Percentiles rank a stretch among this genome's conserved stretches.
Conservation (phyloP, 2,888 invertebrate species). For the Euplexia lucipara region DNA sequence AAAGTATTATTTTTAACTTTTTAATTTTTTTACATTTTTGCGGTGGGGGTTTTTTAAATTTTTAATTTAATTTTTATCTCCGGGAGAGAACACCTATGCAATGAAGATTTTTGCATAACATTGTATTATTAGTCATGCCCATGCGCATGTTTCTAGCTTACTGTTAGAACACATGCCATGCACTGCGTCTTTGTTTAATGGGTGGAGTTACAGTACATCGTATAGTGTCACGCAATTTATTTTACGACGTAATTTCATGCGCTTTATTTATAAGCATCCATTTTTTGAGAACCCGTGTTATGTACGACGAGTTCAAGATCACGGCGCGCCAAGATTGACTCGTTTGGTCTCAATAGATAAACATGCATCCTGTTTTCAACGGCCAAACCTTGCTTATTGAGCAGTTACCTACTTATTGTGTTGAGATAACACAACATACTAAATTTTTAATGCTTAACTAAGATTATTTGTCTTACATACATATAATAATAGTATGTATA, state of each 20-base stretch:
- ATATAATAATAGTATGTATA: no score
- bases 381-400: slow-evolving; percentile 22
- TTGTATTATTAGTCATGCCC: neutral
- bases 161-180: neutral
- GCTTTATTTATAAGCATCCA: slow-evolving; percentile 27
- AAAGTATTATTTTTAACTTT: no score
- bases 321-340: slow-evolving; percentile 64
- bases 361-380: slow-evolving; percentile 73
- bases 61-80: no score
- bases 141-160: neutral
- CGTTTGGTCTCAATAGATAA: slow-evolving; percentile 67
- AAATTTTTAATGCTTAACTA: slow-evolving; percentile 3
- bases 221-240: slow-evolving; percentile 16
- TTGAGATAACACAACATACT: slow-evolving; percentile 40
- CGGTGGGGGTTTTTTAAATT: no score
- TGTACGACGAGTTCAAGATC: slow-evolving; percentile 71
- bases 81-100: no score
- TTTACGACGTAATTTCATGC: slow-evolving; percentile 33
- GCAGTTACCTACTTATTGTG: slow-evolving; percentile 25
- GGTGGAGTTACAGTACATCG: neutral
- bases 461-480: slow-evolving; percentile 16
- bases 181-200: slow-evolving; percentile 12
- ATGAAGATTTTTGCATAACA: neutral
- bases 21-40: no score
- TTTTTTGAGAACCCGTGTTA: slow-evolving; percentile 26